Conservation (phyloP, 2,888 invertebrate species). For the Colostygia pectinataria region DNA sequence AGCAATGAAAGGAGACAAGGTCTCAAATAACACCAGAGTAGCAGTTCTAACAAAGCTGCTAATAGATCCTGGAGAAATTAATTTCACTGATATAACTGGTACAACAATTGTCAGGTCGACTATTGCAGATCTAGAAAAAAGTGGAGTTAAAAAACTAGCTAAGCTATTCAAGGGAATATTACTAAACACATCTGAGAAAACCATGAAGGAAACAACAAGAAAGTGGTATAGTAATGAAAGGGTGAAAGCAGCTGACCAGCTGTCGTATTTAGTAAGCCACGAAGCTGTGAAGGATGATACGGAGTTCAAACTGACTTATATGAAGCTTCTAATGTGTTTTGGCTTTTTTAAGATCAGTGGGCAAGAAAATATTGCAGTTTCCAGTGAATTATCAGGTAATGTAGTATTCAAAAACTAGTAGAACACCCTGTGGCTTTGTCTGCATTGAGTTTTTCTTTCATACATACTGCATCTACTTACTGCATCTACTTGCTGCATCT, state of each 20-base stretch:
- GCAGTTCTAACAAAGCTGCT: conserved; percentile 85
- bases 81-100: conserved; percentile 88
- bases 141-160: conserved; percentile 85
- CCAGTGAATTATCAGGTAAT: conserved; percentile 83
- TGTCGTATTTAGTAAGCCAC: conserved; percentile 79
- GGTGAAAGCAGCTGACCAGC: conserved; percentile 83
- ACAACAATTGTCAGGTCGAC: conserved; percentile 85
- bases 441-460: too few species aligned
- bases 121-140: conserved; percentile 81
- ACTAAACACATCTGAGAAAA: conserved; percentile 78
- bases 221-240: conserved; percentile 87
- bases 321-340: conserved; percentile 85
- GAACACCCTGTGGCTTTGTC: too few species aligned
- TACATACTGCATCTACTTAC: too few species aligned
- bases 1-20: conserved; percentile 72
- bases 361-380: conserved; percentile 74
- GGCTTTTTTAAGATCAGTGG: conserved; percentile 85
- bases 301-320: conserved; percentile 86
- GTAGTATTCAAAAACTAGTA: too few species aligned
- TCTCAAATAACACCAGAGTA: conserved; percentile 79
- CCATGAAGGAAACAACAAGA: conserved; percentile 74
- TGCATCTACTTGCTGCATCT: too few species aligned
- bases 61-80: conserved; percentile 87
- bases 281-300: conserved; percentile 79
- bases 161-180: conserved; percentile 85